A percentile compares a stretch with the other conserved stretches of the same genome.
Conservation (phyloP, 2,797 vertebrate genomes). For the Picus viridis region DNA sequence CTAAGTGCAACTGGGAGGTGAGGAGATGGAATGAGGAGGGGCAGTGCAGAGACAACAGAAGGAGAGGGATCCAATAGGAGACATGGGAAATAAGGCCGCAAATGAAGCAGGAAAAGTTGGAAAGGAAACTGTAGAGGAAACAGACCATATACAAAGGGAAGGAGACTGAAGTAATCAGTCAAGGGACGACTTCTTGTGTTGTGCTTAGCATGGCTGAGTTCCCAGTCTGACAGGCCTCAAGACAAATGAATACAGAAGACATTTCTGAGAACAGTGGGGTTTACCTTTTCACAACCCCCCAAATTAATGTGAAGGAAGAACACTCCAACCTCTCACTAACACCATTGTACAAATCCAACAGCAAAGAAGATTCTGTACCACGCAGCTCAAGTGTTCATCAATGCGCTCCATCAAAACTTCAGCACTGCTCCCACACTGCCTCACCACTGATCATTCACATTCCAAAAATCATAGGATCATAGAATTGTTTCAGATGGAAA, state of each 20-base stretch:
- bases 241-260: not conserved
- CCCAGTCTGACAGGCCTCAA: not conserved
- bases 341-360: not conserved
- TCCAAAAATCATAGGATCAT: not conserved
- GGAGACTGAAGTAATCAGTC: not conserved
- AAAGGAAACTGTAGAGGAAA: not conserved
- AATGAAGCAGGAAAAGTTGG: not conserved
- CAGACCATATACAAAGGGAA: not conserved
- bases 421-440: not conserved
- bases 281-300: not conserved
- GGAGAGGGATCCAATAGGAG: not conserved
- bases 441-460: fast-evolving
- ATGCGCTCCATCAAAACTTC: not conserved
- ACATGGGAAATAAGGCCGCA: not conserved
- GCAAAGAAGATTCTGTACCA: not conserved
- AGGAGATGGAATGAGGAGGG: not conserved
- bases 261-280: not conserved
- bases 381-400: fast-evolving
- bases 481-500: too few species aligned
- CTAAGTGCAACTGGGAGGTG: not conserved
- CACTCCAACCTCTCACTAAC: not conserved
- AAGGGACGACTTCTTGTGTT: not conserved
- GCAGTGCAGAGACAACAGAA: not conserved
- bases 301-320: not conserved
- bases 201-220: not conserved